phyloP scores from a whole-genome alignment of 2,113 vertebrate genomes.

The Nesoenas mayeri region DNA sequence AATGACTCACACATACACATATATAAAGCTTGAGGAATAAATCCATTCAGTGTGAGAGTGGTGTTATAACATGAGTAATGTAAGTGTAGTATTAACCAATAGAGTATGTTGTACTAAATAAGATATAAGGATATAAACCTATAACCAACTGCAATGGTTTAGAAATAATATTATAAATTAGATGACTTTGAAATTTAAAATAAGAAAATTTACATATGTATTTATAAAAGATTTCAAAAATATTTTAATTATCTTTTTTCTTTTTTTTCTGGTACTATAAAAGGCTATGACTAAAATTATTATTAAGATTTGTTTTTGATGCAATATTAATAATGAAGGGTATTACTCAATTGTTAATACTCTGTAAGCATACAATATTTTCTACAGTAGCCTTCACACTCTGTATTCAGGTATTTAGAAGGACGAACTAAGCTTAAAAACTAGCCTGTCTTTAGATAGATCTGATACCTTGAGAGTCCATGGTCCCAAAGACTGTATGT shows the following conservation, averaged over 20 bases:
- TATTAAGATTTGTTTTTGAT: background rate
- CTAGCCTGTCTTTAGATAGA: background rate
- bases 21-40: background rate
- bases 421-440: background rate
- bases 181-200: background rate
- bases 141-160: background rate
- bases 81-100: background rate
- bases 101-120: background rate
- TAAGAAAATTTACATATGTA: background rate
- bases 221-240: background rate
- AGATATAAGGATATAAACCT: background rate
- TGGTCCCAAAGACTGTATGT: background rate
- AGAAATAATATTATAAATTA: background rate
- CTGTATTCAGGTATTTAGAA: too few species aligned
- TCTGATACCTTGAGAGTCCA: background rate
- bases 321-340: background rate
- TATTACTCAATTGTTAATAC: background rate
- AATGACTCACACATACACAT: background rate
- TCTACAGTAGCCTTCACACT: background rate
- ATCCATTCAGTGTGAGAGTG: background rate
- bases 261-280: background rate
- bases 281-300: background rate
- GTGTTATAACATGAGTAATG: background rate
- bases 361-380: background rate
- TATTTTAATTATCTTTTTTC: background rate